These are phyloP conservation scores for Leucozona laternaria DNA, from an alignment of 2,888 invertebrate species.

Conservation along the genomic window DNA sequence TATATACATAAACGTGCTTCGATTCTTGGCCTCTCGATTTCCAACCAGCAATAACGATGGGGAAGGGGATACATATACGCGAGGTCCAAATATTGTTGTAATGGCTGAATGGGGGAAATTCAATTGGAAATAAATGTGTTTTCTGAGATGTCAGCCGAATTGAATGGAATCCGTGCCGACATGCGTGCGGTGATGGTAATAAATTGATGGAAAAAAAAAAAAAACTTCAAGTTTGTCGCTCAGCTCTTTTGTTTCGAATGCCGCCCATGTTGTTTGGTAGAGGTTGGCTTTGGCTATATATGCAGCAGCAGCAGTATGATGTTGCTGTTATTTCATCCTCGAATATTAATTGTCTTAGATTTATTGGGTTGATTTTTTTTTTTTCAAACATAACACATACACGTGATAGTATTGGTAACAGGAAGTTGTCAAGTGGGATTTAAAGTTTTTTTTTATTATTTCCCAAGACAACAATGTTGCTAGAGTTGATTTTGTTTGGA, in stretches of 20 bases:
- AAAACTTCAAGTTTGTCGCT: constrained; percentile 61
- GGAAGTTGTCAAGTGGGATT: constrained; percentile 58
- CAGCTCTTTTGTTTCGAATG: constrained; percentile 71
- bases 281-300: constrained; percentile 40
- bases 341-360: constrained; percentile 70
- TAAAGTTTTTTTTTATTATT: background rate
- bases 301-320: constrained; percentile 2
- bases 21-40: background rate
- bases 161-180: constrained; percentile 71
- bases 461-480: constrained; percentile 31
- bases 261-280: constrained; percentile 57
- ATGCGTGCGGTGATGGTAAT: constrained; percentile 66
- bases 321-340: constrained; percentile 37
- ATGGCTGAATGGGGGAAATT: constrained; percentile 65
- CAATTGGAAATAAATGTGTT: constrained; percentile 70
- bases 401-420: constrained; percentile 22
- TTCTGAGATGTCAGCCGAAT: constrained; percentile 63
- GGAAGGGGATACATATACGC: too few relatives aligned
- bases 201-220: constrained; percentile 44
- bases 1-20: background rate
- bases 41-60: constrained; percentile 3
- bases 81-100: constrained; percentile 72
- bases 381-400: background rate
- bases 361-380: constrained; percentile 52
- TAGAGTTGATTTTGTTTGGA: constrained; percentile 43